Evolutionary conservation across 2,888 invertebrate species (phyloP).

Genomic region (Bombyx huttoni): DNA sequence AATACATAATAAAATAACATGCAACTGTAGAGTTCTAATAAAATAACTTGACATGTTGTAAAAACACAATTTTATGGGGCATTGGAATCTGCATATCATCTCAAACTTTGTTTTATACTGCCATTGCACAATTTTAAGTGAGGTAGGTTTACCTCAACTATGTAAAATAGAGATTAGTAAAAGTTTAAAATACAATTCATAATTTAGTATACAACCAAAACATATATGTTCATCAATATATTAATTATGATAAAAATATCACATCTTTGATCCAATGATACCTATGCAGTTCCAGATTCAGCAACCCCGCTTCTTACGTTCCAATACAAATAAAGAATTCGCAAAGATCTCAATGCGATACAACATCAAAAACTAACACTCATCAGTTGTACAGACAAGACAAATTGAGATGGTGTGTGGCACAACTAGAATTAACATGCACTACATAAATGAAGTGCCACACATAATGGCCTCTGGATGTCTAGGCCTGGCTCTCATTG

Average conservation of each 20-base stretch:
- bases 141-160: slow-evolving; percentile 1
- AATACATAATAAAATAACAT: slow-evolving; percentile 15
- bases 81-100: slow-evolving; percentile 53
- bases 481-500: slow-evolving; percentile 68
- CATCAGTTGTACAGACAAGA: slow-evolving; percentile 46
- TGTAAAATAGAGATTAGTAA: slow-evolving; percentile 5
- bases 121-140: background rate
- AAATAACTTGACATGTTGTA: slow-evolving; percentile 14
- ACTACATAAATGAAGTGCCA: slow-evolving; percentile 45
- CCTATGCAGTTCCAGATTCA: slow-evolving; percentile 49
- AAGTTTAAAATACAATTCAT: slow-evolving; percentile 19
- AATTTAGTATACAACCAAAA: slow-evolving; percentile 27
- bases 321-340: slow-evolving; percentile 24
- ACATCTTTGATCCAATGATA: slow-evolving; percentile 62
- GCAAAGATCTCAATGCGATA: slow-evolving; percentile 31
- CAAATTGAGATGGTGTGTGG: slow-evolving; percentile 35
- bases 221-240: slow-evolving; percentile 29
- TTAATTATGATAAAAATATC: slow-evolving; percentile 57
- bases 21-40: slow-evolving; percentile 21
- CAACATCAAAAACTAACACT: slow-evolving; percentile 47
- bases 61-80: slow-evolving; percentile 37
- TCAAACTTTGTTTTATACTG: slow-evolving; percentile 4
- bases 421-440: slow-evolving; percentile 49
- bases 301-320: slow-evolving; percentile 29
- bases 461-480: slow-evolving; percentile 21